phyloP scores from a whole-genome alignment of 2,888 invertebrate species.

The Anoncus sp. region DNA sequence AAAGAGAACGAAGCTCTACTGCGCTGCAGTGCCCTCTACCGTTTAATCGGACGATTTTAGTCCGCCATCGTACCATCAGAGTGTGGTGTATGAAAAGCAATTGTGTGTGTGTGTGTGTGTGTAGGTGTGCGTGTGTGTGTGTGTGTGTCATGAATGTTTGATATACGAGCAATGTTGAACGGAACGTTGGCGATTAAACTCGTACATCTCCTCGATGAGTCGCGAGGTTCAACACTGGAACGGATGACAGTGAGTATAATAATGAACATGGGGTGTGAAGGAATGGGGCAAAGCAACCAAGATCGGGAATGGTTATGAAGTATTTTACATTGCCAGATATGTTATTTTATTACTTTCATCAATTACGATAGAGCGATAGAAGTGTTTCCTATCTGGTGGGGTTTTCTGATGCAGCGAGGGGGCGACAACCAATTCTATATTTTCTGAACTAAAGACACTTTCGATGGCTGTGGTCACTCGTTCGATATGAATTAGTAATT shows the following conservation, averaged over 20 bases:
- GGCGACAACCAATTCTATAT: no score
- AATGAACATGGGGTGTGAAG: conserved; percentile 11
- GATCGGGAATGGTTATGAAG: not conserved
- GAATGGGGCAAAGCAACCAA: conserved; percentile 1
- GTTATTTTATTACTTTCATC: not conserved
- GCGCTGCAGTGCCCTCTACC: conserved; percentile 29
- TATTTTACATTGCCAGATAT: conserved; percentile 1
- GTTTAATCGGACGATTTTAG: conserved; percentile 56
- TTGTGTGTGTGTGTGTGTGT: conserved; percentile 3
- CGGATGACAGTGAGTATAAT: conserved; percentile 22
- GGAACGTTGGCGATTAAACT: conserved; percentile 58
- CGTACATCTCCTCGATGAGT: conserved; percentile 54
- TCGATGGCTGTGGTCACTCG: no score
- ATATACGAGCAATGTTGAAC: conserved; percentile 38
- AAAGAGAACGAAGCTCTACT: conserved; percentile 36
- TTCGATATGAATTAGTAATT: no score
- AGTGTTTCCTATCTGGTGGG: not conserved
- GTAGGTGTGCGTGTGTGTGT: conserved; percentile 6
- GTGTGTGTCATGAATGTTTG: conserved; percentile 41
- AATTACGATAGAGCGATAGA: not conserved
- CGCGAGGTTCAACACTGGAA: conserved; percentile 10
- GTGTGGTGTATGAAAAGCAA: conserved; percentile 13
- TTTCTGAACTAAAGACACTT: no score
- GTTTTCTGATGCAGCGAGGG: no score
- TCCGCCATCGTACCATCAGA: not conserved